A percentile compares a stretch with the other conserved stretches of the same genome.
These are phyloP conservation scores for Chalcosyrphus nemorum DNA, from an alignment of 2,888 invertebrate species.

Conservation along the genomic window DNA sequence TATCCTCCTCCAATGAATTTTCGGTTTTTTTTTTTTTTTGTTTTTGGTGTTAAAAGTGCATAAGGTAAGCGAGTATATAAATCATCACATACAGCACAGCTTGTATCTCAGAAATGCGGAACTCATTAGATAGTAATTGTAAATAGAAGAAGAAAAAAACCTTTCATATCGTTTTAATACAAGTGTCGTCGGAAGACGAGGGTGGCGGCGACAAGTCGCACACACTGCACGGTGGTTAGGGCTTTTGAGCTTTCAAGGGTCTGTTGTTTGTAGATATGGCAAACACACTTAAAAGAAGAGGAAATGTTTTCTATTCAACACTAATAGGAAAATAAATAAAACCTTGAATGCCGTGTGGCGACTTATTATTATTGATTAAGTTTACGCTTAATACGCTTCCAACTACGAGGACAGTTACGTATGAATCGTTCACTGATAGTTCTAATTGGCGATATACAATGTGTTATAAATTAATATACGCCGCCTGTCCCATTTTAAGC, in stretches of 20 bases:
- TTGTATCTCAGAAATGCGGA: conserved; percentile 30
- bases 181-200: not conserved
- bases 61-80: not conserved
- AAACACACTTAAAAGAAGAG: conserved; percentile 42
- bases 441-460: conserved; percentile 11
- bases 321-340: conserved; percentile 41
- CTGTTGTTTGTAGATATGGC: too few species aligned
- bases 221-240: conserved; percentile 14
- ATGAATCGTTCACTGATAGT: not conserved
- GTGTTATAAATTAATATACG: not conserved
- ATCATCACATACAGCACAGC: not conserved
- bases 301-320: conserved; percentile 11
- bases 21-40: not conserved
- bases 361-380: conserved; percentile 58
- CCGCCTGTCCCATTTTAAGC: not conserved
- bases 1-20: conserved; percentile 16
- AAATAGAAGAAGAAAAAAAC: conserved; percentile 1
- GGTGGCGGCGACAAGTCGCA: conserved; percentile 3
- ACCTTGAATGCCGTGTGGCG: conserved; percentile 34
- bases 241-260: conserved; percentile 54
- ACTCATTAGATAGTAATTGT: conserved; percentile 26
- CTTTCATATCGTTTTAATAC: not conserved
- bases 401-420: conserved; percentile 1
- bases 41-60: conserved; percentile 23
- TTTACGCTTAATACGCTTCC: conserved; percentile 18